phyloP scores from a whole-genome alignment of 2,113 vertebrate species.

The Gymnogyps californianus region DNA sequence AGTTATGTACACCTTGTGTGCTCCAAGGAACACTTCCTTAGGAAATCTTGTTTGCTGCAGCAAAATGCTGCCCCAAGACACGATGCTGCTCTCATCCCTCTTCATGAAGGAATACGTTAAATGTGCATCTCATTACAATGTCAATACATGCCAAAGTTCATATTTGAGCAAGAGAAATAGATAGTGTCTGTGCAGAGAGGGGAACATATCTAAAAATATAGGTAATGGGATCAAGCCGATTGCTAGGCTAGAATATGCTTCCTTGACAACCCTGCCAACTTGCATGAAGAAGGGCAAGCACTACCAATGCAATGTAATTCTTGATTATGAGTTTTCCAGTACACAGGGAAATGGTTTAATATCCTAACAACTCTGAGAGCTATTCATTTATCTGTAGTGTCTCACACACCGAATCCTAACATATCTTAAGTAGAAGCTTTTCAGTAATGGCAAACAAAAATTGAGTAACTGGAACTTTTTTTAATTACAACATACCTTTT shows the following conservation, averaged over 20 bases:
- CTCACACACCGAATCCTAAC: not conserved
- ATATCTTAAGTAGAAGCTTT: not conserved
- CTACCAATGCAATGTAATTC: not conserved
- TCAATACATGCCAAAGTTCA: not conserved
- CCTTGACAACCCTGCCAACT: not conserved
- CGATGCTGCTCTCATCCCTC: not conserved
- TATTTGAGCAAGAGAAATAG: not conserved
- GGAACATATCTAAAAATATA: not conserved
- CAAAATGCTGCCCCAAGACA: not conserved
- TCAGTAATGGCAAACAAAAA: not conserved
- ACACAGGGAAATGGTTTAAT: not conserved
- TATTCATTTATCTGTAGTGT: not conserved
- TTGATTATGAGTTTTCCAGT: not conserved
- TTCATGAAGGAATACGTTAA: not conserved
- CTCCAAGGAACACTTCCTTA: not conserved
- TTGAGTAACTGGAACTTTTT: not conserved
- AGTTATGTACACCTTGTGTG: fast-evolving
- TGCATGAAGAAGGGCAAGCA: not conserved
- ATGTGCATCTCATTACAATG: not conserved
- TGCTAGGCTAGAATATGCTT: not conserved
- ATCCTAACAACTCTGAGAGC: not conserved
- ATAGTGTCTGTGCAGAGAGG: not conserved
- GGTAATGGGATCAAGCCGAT: not conserved
- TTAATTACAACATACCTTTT: not conserved
- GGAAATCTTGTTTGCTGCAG: not conserved